Evolutionary conservation across 2,888 invertebrate genomes (phyloP).

Genomic region (Balanococcus diminutus): DNA sequence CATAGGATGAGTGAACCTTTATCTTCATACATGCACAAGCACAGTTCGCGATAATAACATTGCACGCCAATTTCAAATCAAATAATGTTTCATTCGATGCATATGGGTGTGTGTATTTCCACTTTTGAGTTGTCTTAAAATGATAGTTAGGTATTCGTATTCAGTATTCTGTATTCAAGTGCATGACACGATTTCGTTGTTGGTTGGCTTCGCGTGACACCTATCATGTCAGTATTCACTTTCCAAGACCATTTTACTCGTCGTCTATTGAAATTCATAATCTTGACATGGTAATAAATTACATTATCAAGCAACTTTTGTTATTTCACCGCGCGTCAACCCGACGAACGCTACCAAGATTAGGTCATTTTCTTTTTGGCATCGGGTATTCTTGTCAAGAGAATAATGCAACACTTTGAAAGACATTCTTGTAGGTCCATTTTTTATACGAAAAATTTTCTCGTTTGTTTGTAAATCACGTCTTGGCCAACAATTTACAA

Average conservation of each 20-base stretch:
- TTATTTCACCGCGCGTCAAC: conserved; percentile 1
- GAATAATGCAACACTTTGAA: background rate
- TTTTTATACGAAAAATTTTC: background rate
- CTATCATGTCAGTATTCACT: conserved; percentile 19
- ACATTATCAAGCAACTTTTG: conserved; percentile 19
- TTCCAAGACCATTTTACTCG: background rate
- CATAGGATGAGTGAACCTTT: background rate
- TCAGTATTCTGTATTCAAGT: conserved; percentile 1
- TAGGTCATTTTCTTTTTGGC: background rate
- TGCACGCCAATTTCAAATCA: background rate
- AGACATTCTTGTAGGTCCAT: background rate
- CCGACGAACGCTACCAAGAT: background rate
- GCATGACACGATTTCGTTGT: background rate
- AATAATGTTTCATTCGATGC: background rate
- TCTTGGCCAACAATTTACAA: background rate
- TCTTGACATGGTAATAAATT: conserved; percentile 32
- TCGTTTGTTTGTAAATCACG: background rate
- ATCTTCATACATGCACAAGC: background rate
- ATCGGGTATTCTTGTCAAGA: background rate
- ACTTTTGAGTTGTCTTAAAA: background rate
- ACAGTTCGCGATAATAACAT: background rate
- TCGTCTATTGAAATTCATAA: conserved; percentile 26
- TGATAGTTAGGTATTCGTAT: no score
- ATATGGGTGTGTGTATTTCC: background rate
- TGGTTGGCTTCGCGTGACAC: conserved; percentile 13